Percentiles rank a stretch among this genome's conserved stretches.
Evolutionary conservation across 1,140 invertebrate genomes (phyloP).

Genomic region (Hirudo medicinalis): DNA sequence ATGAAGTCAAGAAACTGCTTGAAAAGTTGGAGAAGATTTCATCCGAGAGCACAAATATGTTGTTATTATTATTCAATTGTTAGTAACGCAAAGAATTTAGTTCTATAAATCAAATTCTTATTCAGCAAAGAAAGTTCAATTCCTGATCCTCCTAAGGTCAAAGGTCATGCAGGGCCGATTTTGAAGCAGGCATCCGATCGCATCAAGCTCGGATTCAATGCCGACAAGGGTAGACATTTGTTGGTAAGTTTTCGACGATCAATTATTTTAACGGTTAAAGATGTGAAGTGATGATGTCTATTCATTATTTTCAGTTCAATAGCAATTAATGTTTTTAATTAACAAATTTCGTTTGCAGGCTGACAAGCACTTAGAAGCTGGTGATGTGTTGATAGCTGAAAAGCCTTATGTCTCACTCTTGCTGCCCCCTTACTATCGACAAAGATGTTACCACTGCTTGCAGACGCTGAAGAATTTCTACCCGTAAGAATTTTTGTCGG

Average conservation of each 20-base stretch:
- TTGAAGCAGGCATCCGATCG: too few relatives aligned
- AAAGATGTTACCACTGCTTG: slow-evolving; percentile 72
- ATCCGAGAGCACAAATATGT: background rate
- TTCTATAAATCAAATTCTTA: too few relatives aligned
- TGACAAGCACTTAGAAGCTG: slow-evolving; percentile 54
- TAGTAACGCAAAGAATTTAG: too few relatives aligned
- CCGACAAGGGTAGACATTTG: too few relatives aligned
- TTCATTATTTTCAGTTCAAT: too few relatives aligned
- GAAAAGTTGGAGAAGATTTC: background rate
- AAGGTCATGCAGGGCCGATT: too few relatives aligned
- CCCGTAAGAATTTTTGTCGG: slow-evolving; percentile 42
- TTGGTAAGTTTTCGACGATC: background rate
- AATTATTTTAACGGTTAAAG: too few relatives aligned
- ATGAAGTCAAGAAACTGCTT: background rate
- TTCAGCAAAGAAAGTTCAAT: too few relatives aligned
- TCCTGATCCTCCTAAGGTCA: too few relatives aligned
- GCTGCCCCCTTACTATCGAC: slow-evolving; percentile 57
- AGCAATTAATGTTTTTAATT: too few relatives aligned
- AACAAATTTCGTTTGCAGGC: slow-evolving; percentile 25
- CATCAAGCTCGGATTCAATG: too few relatives aligned
- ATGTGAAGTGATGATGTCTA: too few relatives aligned
- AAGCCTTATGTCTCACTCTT: slow-evolving; percentile 59
- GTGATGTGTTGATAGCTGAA: slow-evolving; percentile 64
- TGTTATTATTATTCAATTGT: slow-evolving; percentile 11
- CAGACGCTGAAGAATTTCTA: slow-evolving; percentile 24